Evolutionary conservation across 2,113 vertebrate genomes (phyloP).

Genomic region (Sterna hirundo): DNA sequence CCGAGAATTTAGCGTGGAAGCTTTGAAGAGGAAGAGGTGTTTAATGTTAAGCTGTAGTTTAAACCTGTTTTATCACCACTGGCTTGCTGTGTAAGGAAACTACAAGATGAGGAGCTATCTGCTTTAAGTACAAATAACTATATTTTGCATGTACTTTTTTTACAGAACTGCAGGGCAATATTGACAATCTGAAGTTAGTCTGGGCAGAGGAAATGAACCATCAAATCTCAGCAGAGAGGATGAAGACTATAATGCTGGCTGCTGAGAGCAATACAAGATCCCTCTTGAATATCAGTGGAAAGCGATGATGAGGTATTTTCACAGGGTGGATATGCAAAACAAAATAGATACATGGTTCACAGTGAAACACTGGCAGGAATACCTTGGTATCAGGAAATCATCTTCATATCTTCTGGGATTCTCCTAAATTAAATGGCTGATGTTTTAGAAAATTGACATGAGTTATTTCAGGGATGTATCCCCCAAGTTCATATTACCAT

Average conservation of each 20-base stretch:
- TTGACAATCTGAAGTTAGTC: constrained; percentile 30
- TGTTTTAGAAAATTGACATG: background rate
- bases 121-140: background rate
- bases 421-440: background rate
- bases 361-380: background rate
- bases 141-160: constrained; percentile 19
- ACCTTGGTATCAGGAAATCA: background rate
- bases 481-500: background rate
- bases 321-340: background rate
- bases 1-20: background rate
- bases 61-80: background rate
- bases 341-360: background rate
- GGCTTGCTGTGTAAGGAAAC: constrained; percentile 19
- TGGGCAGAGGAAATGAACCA: constrained; percentile 57
- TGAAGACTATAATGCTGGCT: constrained; percentile 23
- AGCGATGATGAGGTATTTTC: constrained; percentile 29
- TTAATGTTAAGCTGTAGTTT: background rate
- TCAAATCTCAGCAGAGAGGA: constrained; percentile 45
- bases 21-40: background rate
- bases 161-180: background rate
- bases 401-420: constrained; percentile 1
- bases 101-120: background rate
- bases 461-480: background rate
- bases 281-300: background rate
- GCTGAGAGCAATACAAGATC: constrained; percentile 11